Evolutionary conservation across 2,797 vertebrate genomes (phyloP).

Genomic region (Hirundo rustica): DNA sequence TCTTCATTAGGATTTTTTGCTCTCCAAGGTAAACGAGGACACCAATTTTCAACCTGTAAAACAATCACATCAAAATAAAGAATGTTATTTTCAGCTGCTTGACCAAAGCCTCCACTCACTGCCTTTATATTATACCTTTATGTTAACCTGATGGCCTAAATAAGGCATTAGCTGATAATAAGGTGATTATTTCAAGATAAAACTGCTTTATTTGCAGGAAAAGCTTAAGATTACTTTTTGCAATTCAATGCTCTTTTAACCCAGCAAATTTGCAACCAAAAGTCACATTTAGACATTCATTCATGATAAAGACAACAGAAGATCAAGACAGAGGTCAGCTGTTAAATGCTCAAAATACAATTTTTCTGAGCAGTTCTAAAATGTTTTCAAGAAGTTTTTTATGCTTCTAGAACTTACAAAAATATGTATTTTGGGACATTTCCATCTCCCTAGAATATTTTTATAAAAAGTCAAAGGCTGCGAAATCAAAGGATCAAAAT

Average conservation of each 20-base stretch:
- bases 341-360: neutral
- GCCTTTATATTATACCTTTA: neutral
- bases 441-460: neutral
- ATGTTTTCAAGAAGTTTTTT: neutral
- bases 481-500: neutral
- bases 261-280: neutral
- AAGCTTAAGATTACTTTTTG: neutral
- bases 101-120: neutral
- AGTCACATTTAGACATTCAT: neutral
- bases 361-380: neutral
- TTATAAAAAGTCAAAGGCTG: neutral
- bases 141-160: neutral
- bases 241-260: neutral
- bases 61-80: neutral
- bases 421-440: neutral
- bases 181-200: neutral
- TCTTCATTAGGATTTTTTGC: conserved; percentile 86
- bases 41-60: conserved; percentile 98
- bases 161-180: neutral
- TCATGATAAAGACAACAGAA: neutral
- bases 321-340: neutral
- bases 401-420: neutral
- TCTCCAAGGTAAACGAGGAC: conserved; percentile 96
- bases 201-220: neutral
- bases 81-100: neutral